These are phyloP conservation scores for Stenoptilia bipunctidactyla DNA, from an alignment of 2,888 invertebrate genomes.

Conservation along the genomic window DNA sequence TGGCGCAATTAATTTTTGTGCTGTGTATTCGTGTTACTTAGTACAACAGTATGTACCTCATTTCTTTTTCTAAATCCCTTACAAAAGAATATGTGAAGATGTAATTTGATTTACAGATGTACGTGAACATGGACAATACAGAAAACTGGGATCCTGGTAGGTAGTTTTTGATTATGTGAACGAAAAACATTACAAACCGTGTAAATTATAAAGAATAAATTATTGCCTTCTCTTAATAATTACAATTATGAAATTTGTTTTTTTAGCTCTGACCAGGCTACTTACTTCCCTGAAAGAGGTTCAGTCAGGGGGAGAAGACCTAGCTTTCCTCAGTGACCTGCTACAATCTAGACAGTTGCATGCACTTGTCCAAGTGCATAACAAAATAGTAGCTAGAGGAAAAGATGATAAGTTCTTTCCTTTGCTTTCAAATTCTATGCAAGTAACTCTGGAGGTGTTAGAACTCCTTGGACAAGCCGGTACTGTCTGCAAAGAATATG, in stretches of 20 bases:
- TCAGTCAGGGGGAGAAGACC: conserved; percentile 85
- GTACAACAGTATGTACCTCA: too few relatives aligned
- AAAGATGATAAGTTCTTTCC: conserved; percentile 89
- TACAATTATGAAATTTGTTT: conserved; percentile 3
- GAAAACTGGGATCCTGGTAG: conserved; percentile 61
- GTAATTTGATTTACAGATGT: background rate
- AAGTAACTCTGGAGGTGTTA: conserved; percentile 84
- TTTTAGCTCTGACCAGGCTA: conserved; percentile 83
- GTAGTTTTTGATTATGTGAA: too few relatives aligned
- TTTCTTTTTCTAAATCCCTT: too few relatives aligned
- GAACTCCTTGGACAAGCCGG: conserved; percentile 78
- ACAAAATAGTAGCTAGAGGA: conserved; percentile 86
- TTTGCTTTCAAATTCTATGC: conserved; percentile 86
- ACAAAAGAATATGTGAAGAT: too few relatives aligned
- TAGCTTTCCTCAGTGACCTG: conserved; percentile 86
- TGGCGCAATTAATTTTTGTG: too few relatives aligned
- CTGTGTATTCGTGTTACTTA: too few relatives aligned
- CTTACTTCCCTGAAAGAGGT: conserved; percentile 87
- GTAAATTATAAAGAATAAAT: background rate
- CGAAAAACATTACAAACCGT: background rate
- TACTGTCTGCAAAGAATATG: conserved; percentile 80
- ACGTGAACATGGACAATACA: conserved; percentile 34
- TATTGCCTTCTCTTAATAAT: background rate
- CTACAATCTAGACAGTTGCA: conserved; percentile 90
- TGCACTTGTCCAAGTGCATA: conserved; percentile 91